Percentiles rank a stretch among this genome's conserved stretches.
phyloP scores from a whole-genome alignment of 2,797 vertebrate species.

The Amazonetta brasiliensis region DNA sequence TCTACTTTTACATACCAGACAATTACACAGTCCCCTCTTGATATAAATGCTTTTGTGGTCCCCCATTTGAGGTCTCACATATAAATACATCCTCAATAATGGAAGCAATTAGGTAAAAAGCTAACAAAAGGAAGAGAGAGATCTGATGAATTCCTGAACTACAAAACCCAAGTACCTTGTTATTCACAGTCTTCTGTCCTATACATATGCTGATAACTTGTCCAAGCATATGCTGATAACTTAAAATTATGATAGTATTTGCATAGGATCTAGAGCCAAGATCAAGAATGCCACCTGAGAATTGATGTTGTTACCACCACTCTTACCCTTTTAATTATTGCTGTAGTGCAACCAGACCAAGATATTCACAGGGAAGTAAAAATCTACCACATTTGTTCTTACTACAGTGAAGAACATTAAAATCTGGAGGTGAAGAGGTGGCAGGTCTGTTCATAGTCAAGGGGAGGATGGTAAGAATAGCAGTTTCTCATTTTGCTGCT shows the following conservation, averaged over 20 bases:
- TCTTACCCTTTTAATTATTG: not conserved
- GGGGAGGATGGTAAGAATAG: not conserved
- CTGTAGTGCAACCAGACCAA: not conserved
- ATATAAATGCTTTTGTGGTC: not conserved
- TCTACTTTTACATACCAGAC: not conserved
- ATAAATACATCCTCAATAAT: not conserved
- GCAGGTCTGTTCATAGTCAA: not conserved
- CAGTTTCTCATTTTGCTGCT: not conserved
- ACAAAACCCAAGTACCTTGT: not conserved
- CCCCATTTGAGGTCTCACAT: not conserved
- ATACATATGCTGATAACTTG: not conserved
- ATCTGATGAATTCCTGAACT: not conserved
- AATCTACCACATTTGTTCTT: not conserved
- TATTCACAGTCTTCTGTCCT: not conserved
- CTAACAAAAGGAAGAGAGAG: not conserved
- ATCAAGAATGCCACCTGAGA: not conserved
- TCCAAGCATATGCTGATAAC: not conserved
- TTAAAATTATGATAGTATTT: not conserved
- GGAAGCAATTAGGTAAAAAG: not conserved
- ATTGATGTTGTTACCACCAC: not conserved
- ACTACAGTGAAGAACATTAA: not conserved
- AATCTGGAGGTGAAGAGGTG: not conserved
- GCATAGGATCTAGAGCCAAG: not conserved
- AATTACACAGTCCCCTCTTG: not conserved
- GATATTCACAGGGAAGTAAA: not conserved